phyloP scores from a whole-genome alignment of 2,888 invertebrate species.

The Amorpha juglandis region DNA sequence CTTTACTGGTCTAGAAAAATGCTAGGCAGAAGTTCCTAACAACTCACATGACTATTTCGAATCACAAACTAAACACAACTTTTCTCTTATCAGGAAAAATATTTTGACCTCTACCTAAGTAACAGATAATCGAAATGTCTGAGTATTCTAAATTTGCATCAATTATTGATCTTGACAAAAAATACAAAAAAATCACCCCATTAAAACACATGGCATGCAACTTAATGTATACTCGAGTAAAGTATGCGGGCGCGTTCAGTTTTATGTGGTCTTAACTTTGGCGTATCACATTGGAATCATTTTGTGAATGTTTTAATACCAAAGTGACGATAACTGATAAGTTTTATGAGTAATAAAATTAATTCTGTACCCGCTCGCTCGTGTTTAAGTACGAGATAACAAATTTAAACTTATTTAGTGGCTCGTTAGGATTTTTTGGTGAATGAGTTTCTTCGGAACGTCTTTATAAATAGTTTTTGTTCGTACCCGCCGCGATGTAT shows the following conservation, averaged over 20 bases:
- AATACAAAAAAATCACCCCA: background rate
- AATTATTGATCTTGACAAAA: background rate
- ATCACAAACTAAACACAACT: too few species aligned
- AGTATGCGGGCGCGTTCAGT: conserved; percentile 47
- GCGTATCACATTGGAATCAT: conserved; percentile 54
- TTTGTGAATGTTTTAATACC: conserved; percentile 51
- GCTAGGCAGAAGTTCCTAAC: too few species aligned
- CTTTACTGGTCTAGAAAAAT: too few species aligned
- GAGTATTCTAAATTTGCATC: too few species aligned
- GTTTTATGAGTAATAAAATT: conserved; percentile 19
- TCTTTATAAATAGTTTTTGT: conserved; percentile 5
- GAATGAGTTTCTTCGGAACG: conserved; percentile 15
- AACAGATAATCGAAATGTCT: too few species aligned
- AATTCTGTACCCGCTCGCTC: conserved; percentile 1
- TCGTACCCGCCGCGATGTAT: background rate
- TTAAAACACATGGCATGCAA: conserved; percentile 5
- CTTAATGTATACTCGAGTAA: conserved; percentile 58
- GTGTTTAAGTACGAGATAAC: conserved; percentile 21
- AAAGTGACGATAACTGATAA: conserved; percentile 47
- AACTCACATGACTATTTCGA: too few species aligned
- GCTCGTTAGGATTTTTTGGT: conserved; percentile 8
- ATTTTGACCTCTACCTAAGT: too few species aligned
- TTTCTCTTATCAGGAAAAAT: too few species aligned
- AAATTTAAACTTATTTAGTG: conserved; percentile 24
- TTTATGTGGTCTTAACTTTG: conserved; percentile 57